phyloP scores from a whole-genome alignment of 2,888 invertebrate species.

The Acleris emargana region DNA sequence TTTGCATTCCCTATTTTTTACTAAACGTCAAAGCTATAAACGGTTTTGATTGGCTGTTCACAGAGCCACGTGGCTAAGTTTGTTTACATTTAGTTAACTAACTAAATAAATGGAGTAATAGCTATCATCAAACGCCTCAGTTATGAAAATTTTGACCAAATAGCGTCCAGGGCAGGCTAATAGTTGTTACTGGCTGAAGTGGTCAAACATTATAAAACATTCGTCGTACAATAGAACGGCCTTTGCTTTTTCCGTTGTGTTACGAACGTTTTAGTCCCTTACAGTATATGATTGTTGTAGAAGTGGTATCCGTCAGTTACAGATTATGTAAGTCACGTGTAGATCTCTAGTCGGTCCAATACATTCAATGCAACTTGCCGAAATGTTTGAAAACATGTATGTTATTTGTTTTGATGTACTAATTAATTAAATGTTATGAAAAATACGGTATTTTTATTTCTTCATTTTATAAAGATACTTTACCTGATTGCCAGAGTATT shows the following conservation, averaged over 20 bases:
- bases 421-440: constrained; percentile 81
- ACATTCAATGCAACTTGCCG: constrained; percentile 75
- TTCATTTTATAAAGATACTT: too few species aligned
- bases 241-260: constrained; percentile 23
- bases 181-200: neutral
- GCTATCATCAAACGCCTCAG: too few species aligned
- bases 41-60: too few species aligned
- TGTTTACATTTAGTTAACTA: too few species aligned
- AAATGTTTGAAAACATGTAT: constrained; percentile 70
- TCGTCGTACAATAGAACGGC: constrained; percentile 1
- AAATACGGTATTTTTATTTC: constrained; percentile 41
- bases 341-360: constrained; percentile 78
- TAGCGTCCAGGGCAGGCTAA: too few species aligned
- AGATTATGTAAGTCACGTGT: constrained; percentile 45
- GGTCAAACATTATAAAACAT: neutral
- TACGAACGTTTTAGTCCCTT: neutral
- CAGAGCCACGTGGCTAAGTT: too few species aligned
- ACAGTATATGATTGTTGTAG: neutral
- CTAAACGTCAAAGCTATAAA: too few species aligned
- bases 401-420: constrained; percentile 81
- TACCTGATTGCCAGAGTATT: too few species aligned
- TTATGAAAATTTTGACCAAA: too few species aligned
- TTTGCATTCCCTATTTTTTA: too few species aligned
- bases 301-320: constrained; percentile 40
- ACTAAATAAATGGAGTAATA: too few species aligned